A percentile compares a stretch with the other conserved stretches of the same genome.
These are phyloP conservation scores for Platysternon megacephalum DNA, from an alignment of 2,113 vertebrate genomes.

Conservation along the genomic window DNA sequence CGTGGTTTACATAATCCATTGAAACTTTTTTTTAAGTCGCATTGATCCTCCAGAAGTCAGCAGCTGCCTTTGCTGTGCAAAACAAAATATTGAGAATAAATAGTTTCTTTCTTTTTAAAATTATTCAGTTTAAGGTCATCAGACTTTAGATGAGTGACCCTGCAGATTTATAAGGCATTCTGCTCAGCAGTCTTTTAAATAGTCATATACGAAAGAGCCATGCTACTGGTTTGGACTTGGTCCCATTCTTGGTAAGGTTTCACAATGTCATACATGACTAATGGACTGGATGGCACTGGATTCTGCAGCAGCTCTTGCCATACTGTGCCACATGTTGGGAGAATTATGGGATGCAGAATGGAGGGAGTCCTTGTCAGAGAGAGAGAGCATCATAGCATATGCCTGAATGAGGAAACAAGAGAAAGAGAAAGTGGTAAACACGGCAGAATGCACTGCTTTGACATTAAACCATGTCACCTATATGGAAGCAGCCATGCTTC, in stretches of 20 bases:
- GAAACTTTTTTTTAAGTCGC: conserved; percentile 75
- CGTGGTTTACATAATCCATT: conserved; percentile 76
- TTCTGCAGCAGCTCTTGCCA: conserved; percentile 92
- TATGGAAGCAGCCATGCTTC: accelerated
- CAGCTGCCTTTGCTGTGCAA: conserved; percentile 99
- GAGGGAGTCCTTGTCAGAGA: conserved; percentile 96
- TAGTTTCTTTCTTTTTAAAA: conserved; percentile 89
- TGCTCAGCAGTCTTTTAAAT: conserved; percentile 90
- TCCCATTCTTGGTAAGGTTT: conserved; percentile 76
- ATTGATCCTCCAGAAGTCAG: conserved; percentile 87
- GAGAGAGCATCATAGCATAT: conserved; percentile 97
- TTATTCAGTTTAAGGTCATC: conserved; percentile 89
- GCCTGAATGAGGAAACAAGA: conserved; percentile 79
- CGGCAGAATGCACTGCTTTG: accelerated
- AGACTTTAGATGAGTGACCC: conserved; percentile 85
- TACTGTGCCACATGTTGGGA: conserved; percentile 94
- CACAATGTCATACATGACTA: conserved; percentile 94
- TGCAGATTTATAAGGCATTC: conserved; percentile 90
- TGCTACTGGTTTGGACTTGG: conserved; percentile 83
- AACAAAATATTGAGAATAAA: conserved; percentile 99
- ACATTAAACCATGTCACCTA: not conserved
- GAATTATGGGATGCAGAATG: conserved; percentile 88
- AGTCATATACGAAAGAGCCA: conserved; percentile 83
- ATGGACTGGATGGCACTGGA: conserved; percentile 95
- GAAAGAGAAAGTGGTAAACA: conserved; percentile 45